phyloP scores from a whole-genome alignment of 2,888 invertebrate species.

The Xylota segnis region DNA sequence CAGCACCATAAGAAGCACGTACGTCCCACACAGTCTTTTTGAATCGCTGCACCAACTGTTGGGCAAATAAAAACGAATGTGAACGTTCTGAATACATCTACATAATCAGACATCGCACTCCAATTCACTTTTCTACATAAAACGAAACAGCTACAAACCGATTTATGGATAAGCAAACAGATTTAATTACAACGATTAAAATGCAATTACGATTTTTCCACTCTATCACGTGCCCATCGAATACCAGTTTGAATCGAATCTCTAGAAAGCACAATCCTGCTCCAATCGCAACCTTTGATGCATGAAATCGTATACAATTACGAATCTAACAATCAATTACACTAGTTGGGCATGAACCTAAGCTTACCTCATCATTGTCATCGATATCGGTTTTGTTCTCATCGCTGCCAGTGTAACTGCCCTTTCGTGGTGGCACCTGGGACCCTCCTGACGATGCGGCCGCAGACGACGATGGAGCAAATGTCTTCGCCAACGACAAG shows the following conservation, averaged over 20 bases:
- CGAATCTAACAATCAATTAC: conserved; percentile 8
- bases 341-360: not conserved
- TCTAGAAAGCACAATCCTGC: too few species aligned
- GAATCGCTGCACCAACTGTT: too few species aligned
- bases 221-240: not conserved
- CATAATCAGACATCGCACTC: too few species aligned
- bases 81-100: too few species aligned
- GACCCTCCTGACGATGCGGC: not conserved
- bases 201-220: not conserved
- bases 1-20: too few species aligned
- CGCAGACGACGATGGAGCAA: not conserved
- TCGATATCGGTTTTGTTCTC: conserved; percentile 31
- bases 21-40: too few species aligned
- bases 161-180: not conserved
- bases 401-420: conserved; percentile 30
- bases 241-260: not conserved
- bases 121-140: too few species aligned
- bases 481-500: conserved; percentile 10
- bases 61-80: too few species aligned
- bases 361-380: conserved; percentile 66
- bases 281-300: not conserved
- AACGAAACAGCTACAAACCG: too few species aligned
- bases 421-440: not conserved
- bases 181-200: not conserved
- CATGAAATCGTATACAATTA: conserved; percentile 14